Conservation (phyloP, 2,888 invertebrate species). For the Seira musarum region DNA sequence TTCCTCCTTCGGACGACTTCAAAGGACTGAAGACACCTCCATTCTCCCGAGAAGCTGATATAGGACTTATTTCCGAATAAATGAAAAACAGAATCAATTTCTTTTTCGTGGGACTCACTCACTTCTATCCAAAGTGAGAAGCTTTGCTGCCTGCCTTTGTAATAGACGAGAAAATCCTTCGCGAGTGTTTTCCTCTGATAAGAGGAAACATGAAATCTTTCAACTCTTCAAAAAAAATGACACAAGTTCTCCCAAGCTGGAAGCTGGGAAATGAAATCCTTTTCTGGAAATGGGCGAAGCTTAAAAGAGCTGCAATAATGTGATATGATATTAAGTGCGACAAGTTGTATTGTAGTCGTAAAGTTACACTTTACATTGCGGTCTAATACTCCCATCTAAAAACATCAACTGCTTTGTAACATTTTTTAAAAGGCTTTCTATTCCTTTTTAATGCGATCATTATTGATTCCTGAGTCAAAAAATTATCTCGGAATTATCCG, state of each 20-base stretch:
- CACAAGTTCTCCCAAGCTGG: neutral
- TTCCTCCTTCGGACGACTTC: neutral
- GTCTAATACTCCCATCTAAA: neutral
- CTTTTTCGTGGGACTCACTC: neutral
- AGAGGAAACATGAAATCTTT: neutral
- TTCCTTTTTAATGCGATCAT: neutral
- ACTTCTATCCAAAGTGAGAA: neutral
- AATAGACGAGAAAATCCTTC: constrained; percentile 2
- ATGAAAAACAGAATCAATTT: constrained; percentile 5
- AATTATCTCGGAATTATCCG: neutral
- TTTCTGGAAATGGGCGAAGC: neutral
- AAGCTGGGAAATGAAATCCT: neutral
- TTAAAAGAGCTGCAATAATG: neutral
- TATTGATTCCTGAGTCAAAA: neutral
- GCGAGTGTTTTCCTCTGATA: neutral
- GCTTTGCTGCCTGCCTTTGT: neutral
- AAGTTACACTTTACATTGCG: neutral
- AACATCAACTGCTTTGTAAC: too few relatives aligned
- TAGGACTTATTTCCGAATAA: neutral
- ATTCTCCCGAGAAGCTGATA: neutral
- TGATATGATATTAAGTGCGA: neutral
- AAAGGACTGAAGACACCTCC: neutral
- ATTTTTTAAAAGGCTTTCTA: neutral
- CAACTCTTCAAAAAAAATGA: constrained; percentile 7
- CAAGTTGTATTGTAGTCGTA: neutral